Evolutionary conservation across 2,797 vertebrate species (phyloP), one percentile per base, ranked within the genome.

Genomic region (Myiotriccus ornatus): DNA sequence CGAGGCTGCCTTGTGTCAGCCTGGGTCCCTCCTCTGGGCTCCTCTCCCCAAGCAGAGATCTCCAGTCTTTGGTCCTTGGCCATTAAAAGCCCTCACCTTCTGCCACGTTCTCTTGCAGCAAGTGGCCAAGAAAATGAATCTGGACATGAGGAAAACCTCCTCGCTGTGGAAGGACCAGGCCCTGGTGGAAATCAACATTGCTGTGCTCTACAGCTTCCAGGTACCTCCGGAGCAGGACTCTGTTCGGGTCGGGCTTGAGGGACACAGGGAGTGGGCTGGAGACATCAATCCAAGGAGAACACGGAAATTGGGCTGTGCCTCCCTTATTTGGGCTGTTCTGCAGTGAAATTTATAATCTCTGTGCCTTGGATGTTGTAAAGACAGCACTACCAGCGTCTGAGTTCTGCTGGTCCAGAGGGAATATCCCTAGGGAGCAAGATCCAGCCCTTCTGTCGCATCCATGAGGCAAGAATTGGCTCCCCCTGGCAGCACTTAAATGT

Each of bases 141-240:
- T 99, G 96, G 99, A 99, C 95, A 99, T 99, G 94, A 98, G 98
- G 94, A 99, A 99, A 98, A 99, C 98, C 0, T 99, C 99, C 2
- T 99, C 99, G 0, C 97, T 99, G 74, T 99, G 99, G 99, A 99
- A 99, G 96, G 99, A 99, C 97, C 98, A 99, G 96, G 99, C 99
- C 0, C 96, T 99, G 94, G 99, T 99, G 96, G 99, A 99, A 97
- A 99, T 99, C 96, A 99, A 99, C 96, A 99, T 99, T 6, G 99
- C 99, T 3, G 99, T 99, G 73, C 98, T 99, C 19, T 96, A 99
- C 97, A 99, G 99, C 94, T 99, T 98, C 96, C 99, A 99, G 99
- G 99, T 99, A 94, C 35, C 14, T 3, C 11, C 10, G 14, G 17
- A 46, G 17, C 30, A 46, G 24, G 7, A 17, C 22, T 50, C 24